A percentile compares a stretch with the other conserved stretches of the same genome.
phyloP scores from a whole-genome alignment of 2,888 invertebrate species.

The Pyralis farinalis region DNA sequence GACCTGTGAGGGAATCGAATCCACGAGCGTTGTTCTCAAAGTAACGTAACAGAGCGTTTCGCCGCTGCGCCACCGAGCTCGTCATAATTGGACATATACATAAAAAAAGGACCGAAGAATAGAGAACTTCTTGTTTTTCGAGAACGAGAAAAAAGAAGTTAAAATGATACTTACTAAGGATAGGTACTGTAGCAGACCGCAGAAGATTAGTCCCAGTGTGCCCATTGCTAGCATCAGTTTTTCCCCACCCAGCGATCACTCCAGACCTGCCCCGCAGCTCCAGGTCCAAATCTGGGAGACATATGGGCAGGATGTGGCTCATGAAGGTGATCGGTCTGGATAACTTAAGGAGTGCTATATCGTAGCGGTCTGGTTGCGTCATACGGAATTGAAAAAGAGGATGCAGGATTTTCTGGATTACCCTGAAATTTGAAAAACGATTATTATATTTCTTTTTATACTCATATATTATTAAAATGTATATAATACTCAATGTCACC shows the following conservation, averaged over 20 bases:
- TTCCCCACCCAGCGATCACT: slow-evolving; percentile 91
- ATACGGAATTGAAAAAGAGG: slow-evolving; percentile 90
- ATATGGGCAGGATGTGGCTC: slow-evolving; percentile 89
- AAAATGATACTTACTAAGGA: slow-evolving; percentile 82
- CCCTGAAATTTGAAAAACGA: slow-evolving; percentile 57
- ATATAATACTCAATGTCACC: too few relatives aligned
- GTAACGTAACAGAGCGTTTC: too few relatives aligned
- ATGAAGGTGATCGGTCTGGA: slow-evolving; percentile 83
- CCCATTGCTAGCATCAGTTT: slow-evolving; percentile 86
- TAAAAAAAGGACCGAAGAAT: too few relatives aligned
- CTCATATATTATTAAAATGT: too few relatives aligned
- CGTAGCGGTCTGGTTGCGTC: slow-evolving; percentile 91
- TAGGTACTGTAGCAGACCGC: slow-evolving; percentile 90
- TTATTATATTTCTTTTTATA: too few relatives aligned
- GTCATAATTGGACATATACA: too few relatives aligned
- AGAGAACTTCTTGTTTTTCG: too few relatives aligned
- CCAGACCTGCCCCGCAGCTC: slow-evolving; percentile 59
- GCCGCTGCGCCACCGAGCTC: too few relatives aligned
- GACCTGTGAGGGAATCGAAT: too few relatives aligned
- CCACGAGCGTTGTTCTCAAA: too few relatives aligned
- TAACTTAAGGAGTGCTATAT: slow-evolving; percentile 88
- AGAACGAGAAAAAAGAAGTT: too few relatives aligned
- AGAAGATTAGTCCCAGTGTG: slow-evolving; percentile 91
- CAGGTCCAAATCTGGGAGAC: slow-evolving; percentile 82
- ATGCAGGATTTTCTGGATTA: slow-evolving; percentile 88